Conservation (phyloP, 64 coral and sea anemone genomes). For the Stichodactyla mertensii region DNA sequence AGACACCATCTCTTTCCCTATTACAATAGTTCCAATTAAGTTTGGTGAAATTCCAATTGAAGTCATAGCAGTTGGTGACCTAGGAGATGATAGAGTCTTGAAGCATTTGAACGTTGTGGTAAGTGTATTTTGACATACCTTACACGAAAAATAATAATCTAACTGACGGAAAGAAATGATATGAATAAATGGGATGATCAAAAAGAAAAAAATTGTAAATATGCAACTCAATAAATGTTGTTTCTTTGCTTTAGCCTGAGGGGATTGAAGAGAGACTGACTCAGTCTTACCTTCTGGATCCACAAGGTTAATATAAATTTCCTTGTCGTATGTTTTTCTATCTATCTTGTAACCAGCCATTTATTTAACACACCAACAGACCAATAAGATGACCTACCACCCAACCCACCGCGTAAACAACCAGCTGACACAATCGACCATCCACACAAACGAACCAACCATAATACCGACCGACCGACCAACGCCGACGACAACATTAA, state of each 20-base stretch:
- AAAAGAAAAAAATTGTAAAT: no score
- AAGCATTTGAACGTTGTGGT: conserved; percentile 76
- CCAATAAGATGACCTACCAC: no score
- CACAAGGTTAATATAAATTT: conserved; percentile 56
- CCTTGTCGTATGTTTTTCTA: no score
- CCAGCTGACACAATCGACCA: no score
- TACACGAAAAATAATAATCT: background rate
- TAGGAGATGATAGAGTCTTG: conserved; percentile 18
- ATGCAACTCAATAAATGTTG: background rate
- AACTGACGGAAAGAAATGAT: no score
- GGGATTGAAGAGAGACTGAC: conserved; percentile 63
- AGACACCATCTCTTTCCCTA: conserved; percentile 13
- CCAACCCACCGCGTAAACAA: no score
- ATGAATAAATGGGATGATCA: no score
- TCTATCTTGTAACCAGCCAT: no score
- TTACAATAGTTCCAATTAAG: conserved; percentile 68
- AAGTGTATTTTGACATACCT: conserved; percentile 51
- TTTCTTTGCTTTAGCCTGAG: conserved; percentile 64
- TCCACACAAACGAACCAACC: no score
- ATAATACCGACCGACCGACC: no score
- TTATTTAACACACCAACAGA: no score
- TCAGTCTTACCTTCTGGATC: conserved; percentile 76
- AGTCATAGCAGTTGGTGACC: background rate
- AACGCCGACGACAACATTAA: no score
- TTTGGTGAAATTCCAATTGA: conserved; percentile 35